phyloP scores from a whole-genome alignment of 2,113 vertebrate genomes.

The Ictidomys tridecemlineatus region DNA sequence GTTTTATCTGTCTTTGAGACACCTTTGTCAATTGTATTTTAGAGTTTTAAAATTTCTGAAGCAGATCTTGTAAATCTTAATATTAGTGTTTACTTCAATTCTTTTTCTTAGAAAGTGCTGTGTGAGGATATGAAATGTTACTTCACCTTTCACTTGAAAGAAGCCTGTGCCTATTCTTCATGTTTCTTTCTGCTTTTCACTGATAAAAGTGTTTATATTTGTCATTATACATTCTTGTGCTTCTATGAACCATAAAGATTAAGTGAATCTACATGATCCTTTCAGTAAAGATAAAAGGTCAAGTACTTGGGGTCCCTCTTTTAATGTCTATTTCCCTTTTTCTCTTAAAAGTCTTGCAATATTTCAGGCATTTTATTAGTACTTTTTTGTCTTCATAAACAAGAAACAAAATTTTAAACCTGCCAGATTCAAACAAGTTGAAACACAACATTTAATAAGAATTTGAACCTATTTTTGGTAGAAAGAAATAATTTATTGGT shows the following conservation, averaged over 20 bases:
- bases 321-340: neutral
- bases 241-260: slow-evolving; percentile 16
- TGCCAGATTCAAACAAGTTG: neutral
- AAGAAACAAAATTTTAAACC: slow-evolving; percentile 8
- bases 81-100: neutral
- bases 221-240: neutral
- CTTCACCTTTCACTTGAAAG: slow-evolving; percentile 33
- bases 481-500: slow-evolving; percentile 47
- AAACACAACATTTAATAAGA: slow-evolving; percentile 60
- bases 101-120: slow-evolving; percentile 47
- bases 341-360: slow-evolving; percentile 18
- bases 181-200: neutral
- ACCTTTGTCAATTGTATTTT: neutral
- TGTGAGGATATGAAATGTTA: neutral
- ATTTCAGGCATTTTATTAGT: slow-evolving; percentile 56
- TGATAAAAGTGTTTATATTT: slow-evolving; percentile 36
- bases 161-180: neutral
- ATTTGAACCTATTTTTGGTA: slow-evolving; percentile 10
- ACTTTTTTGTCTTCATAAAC: neutral
- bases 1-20: slow-evolving; percentile 15
- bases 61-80: slow-evolving; percentile 1
- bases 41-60: slow-evolving; percentile 3
- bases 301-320: neutral
- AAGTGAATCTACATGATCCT: slow-evolving; percentile 60
- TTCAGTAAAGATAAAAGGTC: slow-evolving; percentile 61